Percentiles rank a stretch among this genome's conserved stretches.
phyloP scores from a whole-genome alignment of 35 echinoderm and acorn worm species.

The Strongylocentrotus purpuratus region DNA sequence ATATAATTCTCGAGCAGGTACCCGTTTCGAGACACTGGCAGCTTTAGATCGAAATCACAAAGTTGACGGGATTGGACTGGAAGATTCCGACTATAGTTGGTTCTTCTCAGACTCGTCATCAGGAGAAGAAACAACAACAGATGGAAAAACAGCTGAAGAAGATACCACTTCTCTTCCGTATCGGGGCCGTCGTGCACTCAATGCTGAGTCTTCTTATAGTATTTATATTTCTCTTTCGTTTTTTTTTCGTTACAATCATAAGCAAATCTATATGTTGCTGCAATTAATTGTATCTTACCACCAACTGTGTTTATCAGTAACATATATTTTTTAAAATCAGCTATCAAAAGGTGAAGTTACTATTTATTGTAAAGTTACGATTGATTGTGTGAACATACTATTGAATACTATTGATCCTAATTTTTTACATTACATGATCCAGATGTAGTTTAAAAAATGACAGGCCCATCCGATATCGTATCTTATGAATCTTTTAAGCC shows the following conservation, averaged over 20 bases:
- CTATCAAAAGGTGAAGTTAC: too few relatives aligned
- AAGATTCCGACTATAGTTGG: constrained; percentile 70
- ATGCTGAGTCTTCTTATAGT: background rate
- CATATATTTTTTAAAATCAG: too few relatives aligned
- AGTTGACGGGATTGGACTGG: constrained; percentile 52
- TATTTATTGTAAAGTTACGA: too few relatives aligned
- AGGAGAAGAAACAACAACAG: background rate
- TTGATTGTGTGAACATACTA: too few relatives aligned
- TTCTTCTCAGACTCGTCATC: constrained; percentile 54
- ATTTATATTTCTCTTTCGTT: background rate
- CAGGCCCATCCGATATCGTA: too few relatives aligned
- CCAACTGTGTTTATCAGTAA: too few relatives aligned
- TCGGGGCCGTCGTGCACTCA: background rate
- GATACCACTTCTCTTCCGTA: background rate
- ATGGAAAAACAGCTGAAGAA: background rate
- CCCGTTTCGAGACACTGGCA: constrained; percentile 64
- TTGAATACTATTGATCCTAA: too few relatives aligned
- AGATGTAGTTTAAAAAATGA: too few relatives aligned
- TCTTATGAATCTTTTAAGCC: too few relatives aligned
- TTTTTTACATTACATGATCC: too few relatives aligned
- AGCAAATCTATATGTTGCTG: background rate
- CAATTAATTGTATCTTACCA: too few relatives aligned
- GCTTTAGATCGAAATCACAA: constrained; percentile 42
- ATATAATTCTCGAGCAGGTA: background rate
- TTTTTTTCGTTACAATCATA: too few relatives aligned